Evolutionary conservation across 1,140 invertebrate genomes (phyloP).

Genomic region (Campoletis sonorensis): DNA sequence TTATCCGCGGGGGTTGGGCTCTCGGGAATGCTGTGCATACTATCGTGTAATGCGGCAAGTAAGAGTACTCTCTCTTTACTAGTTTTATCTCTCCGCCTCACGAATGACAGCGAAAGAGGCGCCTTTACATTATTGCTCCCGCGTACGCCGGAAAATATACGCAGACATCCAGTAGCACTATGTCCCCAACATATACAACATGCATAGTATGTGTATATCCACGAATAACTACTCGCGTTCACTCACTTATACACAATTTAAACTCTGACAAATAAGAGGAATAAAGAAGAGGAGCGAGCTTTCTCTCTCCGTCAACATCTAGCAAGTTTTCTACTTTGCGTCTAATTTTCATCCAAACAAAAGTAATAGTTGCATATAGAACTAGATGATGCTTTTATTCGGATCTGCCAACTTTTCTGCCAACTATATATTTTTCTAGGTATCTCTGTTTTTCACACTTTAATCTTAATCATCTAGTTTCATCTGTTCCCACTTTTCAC

Average conservation of each 20-base stretch:
- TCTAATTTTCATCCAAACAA: constrained; percentile 12
- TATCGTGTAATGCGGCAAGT: neutral
- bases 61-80: constrained; percentile 22
- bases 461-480: neutral
- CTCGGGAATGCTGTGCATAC: constrained; percentile 12
- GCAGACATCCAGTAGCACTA: constrained; percentile 6
- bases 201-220: neutral
- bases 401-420: constrained; percentile 4
- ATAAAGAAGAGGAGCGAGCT: too few species aligned
- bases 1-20: constrained; percentile 28
- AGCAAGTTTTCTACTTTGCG: neutral
- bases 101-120: constrained; percentile 13
- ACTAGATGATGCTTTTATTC: neutral
- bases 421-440: neutral
- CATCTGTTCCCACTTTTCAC: neutral
- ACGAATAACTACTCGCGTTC: neutral
- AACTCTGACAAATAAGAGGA: too few species aligned
- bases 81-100: constrained; percentile 27
- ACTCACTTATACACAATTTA: constrained; percentile 3
- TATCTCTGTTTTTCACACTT: neutral
- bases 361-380: neutral
- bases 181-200: neutral
- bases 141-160: neutral
- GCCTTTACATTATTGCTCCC: neutral
- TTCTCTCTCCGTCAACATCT: neutral